A percentile compares a stretch with the other conserved stretches of the same genome.
phyloP scores from a whole-genome alignment of 2,113 vertebrate genomes.

The Gymnobelideus leadbeateri region DNA sequence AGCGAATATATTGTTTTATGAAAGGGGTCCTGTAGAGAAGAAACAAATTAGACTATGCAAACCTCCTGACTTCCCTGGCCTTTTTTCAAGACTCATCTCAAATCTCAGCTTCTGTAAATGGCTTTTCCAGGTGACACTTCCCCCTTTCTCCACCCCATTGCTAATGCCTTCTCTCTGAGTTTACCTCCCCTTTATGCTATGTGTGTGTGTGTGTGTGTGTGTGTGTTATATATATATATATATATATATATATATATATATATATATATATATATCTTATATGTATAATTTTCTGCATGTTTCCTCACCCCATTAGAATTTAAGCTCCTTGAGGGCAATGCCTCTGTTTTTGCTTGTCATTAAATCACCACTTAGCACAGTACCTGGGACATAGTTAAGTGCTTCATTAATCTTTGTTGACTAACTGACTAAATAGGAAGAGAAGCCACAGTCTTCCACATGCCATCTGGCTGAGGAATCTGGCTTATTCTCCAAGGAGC shows the following conservation, averaged over 20 bases:
- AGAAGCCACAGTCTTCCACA: not conserved
- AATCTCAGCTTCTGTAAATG: not conserved
- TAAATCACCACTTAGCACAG: not conserved
- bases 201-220: too few species aligned
- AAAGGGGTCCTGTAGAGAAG: conserved; percentile 14
- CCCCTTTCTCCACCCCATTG: not conserved
- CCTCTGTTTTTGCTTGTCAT: not conserved
- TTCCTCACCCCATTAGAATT: not conserved
- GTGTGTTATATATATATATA: too few species aligned
- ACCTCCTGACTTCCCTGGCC: not conserved
- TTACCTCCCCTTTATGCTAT: not conserved
- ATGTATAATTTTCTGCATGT: not conserved
- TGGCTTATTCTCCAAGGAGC: conserved; percentile 31
- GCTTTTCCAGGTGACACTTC: not conserved
- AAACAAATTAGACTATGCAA: conserved; percentile 2
- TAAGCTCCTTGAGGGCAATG: not conserved
- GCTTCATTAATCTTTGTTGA: not conserved
- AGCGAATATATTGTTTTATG: conserved; percentile 19
- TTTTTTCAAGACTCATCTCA: not conserved
- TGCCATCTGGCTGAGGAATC: conserved; percentile 2
- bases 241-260: too few species aligned
- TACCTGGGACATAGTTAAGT: not conserved
- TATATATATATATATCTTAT: not conserved
- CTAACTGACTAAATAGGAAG: not conserved
- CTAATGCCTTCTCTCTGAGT: not conserved